phyloP scores from a whole-genome alignment of 2,797 vertebrate species.

The Macropus fuliginosus region DNA sequence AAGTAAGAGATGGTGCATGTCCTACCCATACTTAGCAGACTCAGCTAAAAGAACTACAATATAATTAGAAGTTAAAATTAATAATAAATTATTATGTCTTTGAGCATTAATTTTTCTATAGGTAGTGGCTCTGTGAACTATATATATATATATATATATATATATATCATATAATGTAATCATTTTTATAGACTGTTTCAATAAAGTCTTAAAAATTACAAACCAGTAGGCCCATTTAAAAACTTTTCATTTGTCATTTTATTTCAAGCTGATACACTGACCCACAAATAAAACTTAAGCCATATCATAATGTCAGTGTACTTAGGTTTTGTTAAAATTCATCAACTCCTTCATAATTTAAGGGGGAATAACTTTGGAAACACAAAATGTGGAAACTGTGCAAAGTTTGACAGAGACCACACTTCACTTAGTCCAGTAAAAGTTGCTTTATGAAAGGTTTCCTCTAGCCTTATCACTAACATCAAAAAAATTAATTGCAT shows the following conservation, averaged over 20 bases:
- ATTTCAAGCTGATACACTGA: neutral
- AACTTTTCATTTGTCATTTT: neutral
- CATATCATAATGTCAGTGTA: neutral
- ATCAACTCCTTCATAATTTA: neutral
- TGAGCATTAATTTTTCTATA: neutral
- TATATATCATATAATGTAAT: neutral
- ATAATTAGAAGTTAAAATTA: neutral
- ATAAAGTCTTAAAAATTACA: neutral
- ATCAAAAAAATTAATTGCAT: neutral
- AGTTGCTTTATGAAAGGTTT: neutral
- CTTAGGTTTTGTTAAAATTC: neutral
- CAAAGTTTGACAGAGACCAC: neutral
- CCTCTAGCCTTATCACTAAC: too few relatives aligned
- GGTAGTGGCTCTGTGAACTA: neutral
- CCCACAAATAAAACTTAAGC: neutral
- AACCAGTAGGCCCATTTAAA: neutral
- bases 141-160: neutral
- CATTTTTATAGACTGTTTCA: neutral
- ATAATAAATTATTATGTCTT: neutral
- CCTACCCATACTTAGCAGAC: neutral
- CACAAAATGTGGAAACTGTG: neutral
- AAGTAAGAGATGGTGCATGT: neutral
- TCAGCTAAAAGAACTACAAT: neutral
- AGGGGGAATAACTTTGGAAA: neutral
- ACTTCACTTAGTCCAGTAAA: neutral